phyloP scores from a whole-genome alignment of 2,797 vertebrate species.

The Meda fulgida region DNA sequence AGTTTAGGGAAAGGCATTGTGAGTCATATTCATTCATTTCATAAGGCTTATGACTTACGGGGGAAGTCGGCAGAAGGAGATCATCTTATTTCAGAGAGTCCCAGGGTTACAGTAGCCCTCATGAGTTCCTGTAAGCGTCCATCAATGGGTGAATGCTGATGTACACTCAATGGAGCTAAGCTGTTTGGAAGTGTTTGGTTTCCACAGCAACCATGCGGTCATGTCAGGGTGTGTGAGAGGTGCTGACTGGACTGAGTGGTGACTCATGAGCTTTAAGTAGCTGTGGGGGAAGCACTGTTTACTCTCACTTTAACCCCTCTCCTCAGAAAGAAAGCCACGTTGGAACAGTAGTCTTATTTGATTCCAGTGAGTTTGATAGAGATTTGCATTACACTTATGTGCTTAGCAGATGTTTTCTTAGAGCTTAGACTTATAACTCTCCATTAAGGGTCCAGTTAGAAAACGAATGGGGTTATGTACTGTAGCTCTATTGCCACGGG shows the following conservation, averaged over 20 bases:
- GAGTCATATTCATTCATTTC: background rate
- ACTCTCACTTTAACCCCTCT: constrained; percentile 19
- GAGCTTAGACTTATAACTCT: background rate
- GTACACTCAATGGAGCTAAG: background rate
- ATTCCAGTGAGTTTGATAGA: constrained; percentile 1
- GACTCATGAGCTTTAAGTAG: constrained; percentile 75
- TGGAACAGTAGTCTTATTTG: constrained; percentile 17
- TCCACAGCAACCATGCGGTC: constrained; percentile 63
- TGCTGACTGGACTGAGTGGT: constrained; percentile 62
- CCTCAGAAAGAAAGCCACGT: background rate
- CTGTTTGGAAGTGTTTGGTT: constrained; percentile 77
- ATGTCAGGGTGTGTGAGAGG: constrained; percentile 64
- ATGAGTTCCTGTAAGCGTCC: constrained; percentile 1
- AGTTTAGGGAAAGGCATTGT: background rate
- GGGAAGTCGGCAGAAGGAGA: background rate
- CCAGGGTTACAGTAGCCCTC: constrained; percentile 3
- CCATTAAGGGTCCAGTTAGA: background rate
- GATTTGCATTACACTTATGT: background rate
- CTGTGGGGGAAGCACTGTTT: constrained; percentile 57
- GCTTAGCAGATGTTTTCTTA: background rate
- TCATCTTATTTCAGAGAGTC: constrained; percentile 1
- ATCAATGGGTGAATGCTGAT: constrained; percentile 3
- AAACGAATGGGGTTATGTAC: background rate
- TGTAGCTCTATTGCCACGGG: no score
- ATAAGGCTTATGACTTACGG: background rate